Conservation (phyloP, 2,113 vertebrate species). For the Bettongia penicillata region DNA sequence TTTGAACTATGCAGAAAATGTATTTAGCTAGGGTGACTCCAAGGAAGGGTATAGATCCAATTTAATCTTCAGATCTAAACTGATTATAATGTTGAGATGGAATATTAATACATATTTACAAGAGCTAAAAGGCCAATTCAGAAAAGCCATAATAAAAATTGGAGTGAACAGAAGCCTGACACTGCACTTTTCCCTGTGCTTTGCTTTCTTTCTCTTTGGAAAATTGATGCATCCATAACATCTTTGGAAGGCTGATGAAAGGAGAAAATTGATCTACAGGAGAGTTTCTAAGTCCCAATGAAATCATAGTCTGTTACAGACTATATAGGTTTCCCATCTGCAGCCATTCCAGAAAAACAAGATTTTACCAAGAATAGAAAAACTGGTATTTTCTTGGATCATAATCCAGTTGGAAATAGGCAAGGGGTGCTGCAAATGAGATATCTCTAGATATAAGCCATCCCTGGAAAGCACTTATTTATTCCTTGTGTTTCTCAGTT, state of each 20-base stretch:
- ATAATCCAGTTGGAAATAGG: not conserved
- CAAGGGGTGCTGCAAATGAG: not conserved
- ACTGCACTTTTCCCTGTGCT: constrained; percentile 12
- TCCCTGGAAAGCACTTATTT: not conserved
- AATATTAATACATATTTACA: not conserved
- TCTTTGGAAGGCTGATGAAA: constrained; percentile 19
- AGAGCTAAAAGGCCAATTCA: constrained; percentile 33
- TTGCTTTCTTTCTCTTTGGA: not conserved
- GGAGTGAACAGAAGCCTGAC: not conserved
- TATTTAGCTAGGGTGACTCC: constrained; percentile 30
- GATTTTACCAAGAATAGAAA: not conserved
- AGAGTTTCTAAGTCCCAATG: constrained; percentile 2
- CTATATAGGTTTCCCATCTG: not conserved
- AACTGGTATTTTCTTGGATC: not conserved
- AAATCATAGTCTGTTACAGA: not conserved
- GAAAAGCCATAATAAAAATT: constrained; percentile 5
- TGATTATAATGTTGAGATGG: constrained; percentile 40
- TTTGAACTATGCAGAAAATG: constrained; percentile 30
- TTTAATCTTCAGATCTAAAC: constrained; percentile 22
- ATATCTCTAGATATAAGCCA: not conserved
- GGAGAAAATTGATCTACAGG: constrained; percentile 27
- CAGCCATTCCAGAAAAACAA: not conserved
- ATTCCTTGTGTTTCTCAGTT: not conserved
- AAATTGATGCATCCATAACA: not conserved
- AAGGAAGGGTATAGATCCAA: not conserved